These are phyloP conservation scores for Drosophila virilis DNA, from an alignment of 1,140 invertebrate species.

Conservation along the genomic window DNA sequence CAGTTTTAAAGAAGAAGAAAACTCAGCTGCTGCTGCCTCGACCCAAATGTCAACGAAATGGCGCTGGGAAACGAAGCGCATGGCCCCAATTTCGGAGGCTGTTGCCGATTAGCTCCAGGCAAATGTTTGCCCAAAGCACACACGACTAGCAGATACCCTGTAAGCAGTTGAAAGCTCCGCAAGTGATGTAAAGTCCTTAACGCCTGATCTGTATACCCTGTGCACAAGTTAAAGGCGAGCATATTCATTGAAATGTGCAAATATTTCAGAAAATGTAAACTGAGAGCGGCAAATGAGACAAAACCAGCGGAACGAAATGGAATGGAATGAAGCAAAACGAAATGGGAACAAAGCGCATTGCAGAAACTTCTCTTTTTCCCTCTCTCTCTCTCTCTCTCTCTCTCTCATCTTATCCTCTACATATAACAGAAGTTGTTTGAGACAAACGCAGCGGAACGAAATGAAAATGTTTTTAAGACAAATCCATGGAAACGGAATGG, in stretches of 20 bases:
- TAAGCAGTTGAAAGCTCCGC: neutral
- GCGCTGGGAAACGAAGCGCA: conserved; percentile 4
- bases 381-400: neutral
- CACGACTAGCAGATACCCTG: neutral
- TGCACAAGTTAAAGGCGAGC: too few species aligned
- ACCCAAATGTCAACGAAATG: conserved; percentile 24
- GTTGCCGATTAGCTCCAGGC: neutral
- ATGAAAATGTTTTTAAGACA: neutral
- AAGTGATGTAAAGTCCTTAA: too few species aligned
- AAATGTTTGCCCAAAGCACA: neutral
- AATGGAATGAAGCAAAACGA: neutral
- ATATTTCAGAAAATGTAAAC: too few species aligned
- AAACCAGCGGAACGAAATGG: neutral
- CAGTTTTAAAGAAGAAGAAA: conserved; percentile 4
- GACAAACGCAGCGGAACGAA: neutral
- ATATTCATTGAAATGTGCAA: too few species aligned
- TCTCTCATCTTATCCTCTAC: too few species aligned
- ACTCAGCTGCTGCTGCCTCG: conserved; percentile 10
- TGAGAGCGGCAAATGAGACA: neutral
- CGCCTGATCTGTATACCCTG: too few species aligned
- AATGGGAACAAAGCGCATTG: neutral
- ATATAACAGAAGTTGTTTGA: neutral
- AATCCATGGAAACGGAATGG: neutral
- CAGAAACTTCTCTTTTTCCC: too few species aligned
- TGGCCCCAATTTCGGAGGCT: conserved; percentile 14